Evolutionary conservation across 2,888 invertebrate species (phyloP).

Genomic region (Spilosoma lubricipeda): DNA sequence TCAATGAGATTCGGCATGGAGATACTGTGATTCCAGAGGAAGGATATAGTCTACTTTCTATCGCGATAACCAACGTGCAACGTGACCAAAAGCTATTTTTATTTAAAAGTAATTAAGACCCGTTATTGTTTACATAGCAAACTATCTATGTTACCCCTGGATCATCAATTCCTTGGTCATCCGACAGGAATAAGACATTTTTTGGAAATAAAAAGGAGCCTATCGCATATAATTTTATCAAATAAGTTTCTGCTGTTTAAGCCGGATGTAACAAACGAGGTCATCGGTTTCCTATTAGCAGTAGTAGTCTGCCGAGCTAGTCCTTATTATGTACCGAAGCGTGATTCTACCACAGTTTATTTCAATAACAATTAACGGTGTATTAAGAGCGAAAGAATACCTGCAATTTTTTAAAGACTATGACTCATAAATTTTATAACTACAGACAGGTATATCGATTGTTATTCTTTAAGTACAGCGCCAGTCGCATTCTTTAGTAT

Average conservation of each 20-base stretch:
- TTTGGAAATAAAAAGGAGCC: neutral
- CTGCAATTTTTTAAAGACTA: neutral
- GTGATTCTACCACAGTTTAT: neutral
- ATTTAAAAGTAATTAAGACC: neutral
- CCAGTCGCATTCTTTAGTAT: slow-evolving; percentile 14
- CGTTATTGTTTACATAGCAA: neutral
- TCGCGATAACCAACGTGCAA: no score
- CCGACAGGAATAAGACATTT: no score
- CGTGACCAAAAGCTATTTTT: neutral
- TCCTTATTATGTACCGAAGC: neutral
- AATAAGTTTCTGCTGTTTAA: no score
- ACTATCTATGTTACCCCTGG: no score
- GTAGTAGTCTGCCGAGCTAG: neutral
- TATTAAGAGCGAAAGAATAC: neutral
- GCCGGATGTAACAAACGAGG: neutral
- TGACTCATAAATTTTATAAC: neutral
- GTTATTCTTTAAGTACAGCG: slow-evolving; percentile 1
- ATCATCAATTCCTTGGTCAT: no score
- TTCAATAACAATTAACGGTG: neutral
- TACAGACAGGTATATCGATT: slow-evolving; percentile 5
- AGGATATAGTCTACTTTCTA: no score
- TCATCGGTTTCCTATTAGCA: neutral
- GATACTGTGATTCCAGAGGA: no score
- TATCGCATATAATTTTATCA: no score
- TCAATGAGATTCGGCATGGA: no score